A percentile compares a stretch with the other conserved stretches of the same genome.
phyloP scores from a whole-genome alignment of 64 coral and sea anemone species.

The Stichodactyla mertensii region DNA sequence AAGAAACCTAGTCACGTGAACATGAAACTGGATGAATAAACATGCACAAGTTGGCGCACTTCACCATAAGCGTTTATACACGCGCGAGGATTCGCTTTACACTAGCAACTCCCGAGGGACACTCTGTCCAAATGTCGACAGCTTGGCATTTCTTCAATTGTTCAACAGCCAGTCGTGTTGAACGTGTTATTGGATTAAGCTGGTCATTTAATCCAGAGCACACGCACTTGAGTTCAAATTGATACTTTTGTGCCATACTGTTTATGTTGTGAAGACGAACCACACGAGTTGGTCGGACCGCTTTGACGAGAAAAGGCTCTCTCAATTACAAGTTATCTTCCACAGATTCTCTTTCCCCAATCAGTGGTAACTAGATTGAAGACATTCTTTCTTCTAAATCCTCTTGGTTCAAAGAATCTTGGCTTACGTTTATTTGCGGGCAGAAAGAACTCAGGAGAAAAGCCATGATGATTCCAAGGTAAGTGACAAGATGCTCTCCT shows the following conservation, averaged over 20 bases:
- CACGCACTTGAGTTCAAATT: neutral
- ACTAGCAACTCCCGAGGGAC: neutral
- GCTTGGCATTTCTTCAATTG: neutral
- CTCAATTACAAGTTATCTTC: too few relatives aligned
- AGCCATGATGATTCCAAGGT: neutral
- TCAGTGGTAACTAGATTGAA: neutral
- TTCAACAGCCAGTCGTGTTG: conserved; percentile 8
- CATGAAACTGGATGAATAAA: neutral
- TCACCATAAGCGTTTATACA: neutral
- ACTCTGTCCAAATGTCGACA: neutral
- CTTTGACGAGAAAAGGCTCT: neutral
- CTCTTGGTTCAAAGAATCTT: neutral
- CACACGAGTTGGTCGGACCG: too few relatives aligned
- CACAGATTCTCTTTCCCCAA: neutral
- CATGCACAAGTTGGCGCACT: neutral
- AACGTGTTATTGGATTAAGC: conserved; percentile 9
- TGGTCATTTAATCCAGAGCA: conserved; percentile 19
- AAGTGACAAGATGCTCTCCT: neutral
- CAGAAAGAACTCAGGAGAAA: neutral
- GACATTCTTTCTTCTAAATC: neutral
- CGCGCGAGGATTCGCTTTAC: neutral
- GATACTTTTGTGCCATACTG: neutral
- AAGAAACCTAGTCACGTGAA: neutral
- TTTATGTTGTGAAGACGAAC: neutral
- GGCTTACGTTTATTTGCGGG: neutral